These are phyloP conservation scores for Adrianichthys oophorus DNA, from an alignment of 2,797 vertebrate species.

Conservation along the genomic window DNA sequence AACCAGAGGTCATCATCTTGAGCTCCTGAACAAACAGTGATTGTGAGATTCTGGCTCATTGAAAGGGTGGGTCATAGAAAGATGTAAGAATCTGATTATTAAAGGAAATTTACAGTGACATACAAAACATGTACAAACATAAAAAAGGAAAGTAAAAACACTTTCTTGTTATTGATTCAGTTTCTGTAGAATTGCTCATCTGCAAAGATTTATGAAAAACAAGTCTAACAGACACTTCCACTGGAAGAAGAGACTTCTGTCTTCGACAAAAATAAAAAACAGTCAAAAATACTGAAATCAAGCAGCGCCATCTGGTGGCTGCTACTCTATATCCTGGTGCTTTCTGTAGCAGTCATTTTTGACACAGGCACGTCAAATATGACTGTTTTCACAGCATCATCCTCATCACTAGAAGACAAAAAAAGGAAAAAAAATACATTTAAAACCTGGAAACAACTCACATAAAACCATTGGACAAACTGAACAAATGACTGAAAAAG, in stretches of 20 bases:
- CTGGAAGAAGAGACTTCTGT: constrained; percentile 21
- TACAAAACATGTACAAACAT: background rate
- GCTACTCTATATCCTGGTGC: constrained; percentile 14
- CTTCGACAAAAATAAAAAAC: constrained; percentile 4
- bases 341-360: background rate
- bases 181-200: constrained; percentile 5
- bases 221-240: constrained; percentile 22
- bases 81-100: no score
- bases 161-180: background rate
- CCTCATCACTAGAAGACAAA: constrained; percentile 27
- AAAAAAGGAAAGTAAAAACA: constrained; percentile 6
- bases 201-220: constrained; percentile 12
- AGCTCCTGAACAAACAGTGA: no score
- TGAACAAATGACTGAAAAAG: background rate
- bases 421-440: background rate
- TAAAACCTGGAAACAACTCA: constrained; percentile 1
- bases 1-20: no score
- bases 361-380: constrained; percentile 7
- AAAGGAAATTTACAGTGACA: no score
- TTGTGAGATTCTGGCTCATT: no score
- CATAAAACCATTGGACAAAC: background rate
- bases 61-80: no score
- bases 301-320: background rate
- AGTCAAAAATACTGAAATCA: constrained; percentile 1
- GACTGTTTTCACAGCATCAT: constrained; percentile 9